Base-by-base conservation (phyloP, 1,140 invertebrate species). In the Temnothorax longispinosus region DNA sequence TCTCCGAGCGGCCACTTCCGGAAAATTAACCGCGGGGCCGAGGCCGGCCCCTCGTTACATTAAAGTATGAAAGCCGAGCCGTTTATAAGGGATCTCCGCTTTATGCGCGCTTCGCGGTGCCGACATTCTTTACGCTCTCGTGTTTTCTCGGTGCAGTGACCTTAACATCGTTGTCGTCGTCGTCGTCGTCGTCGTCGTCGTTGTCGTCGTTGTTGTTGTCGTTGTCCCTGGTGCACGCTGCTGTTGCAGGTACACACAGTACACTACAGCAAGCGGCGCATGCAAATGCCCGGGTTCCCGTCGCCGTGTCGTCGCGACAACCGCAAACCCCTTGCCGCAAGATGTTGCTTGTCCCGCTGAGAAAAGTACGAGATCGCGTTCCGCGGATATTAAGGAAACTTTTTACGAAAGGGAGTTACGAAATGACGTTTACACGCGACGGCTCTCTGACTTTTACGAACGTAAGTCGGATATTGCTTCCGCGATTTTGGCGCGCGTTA, bases 11-110 rank as follows among this genome's bases (percentile, higher is more conserved):
- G 50, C 47, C 52, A 54, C 72, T 81, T 71, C 85, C 75, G 88
- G 82, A 32, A 88, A 89, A 89, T 86, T 86, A 89, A 88, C 62
- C 74, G 72, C 77, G 54, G 75, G 50, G 62, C 77, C 44, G 67
- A 47, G 65, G 38, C 75, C 72, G 38, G 44, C 69, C 58, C 75
- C 75, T 85, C 80, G 74, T 86, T 78, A 72, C 62, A 47, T 86
- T 67, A 86, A 64, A 52, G 87, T 75, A 72, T 32, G 44, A 86
- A 71, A 35, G 82, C 47, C 38, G 6, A 58, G n/a, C 41, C 74
- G 74, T 38, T 87, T 58, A 75, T 32, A 69, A 44, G 21, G 77
- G 75, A 58, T 69, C 44, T 52, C n/a, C 50, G 35, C n/a, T 87
- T 88, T 87, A 82, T 74, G 50, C 65, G 75, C 82, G 18, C 50